Base-by-base conservation (phyloP, 2,888 invertebrate genomes). In the Andrena flavipes region DNA sequence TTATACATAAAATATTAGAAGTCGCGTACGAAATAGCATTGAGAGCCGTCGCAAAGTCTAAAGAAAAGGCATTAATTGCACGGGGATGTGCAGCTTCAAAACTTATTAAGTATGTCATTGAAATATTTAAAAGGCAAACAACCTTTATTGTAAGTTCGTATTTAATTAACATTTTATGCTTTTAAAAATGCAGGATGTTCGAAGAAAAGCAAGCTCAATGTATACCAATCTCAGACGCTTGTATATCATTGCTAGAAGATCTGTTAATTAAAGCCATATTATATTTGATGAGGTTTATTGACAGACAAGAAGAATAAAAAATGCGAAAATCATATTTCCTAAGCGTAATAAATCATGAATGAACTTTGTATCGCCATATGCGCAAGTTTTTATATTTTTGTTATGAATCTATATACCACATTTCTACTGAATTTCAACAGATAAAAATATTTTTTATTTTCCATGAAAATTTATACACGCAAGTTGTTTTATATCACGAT, bases 251-350 rank as follows among this genome's bases (percentile, higher is more conserved):
- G 8, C 8, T 84, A 5, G 76, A 84, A 69, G 51, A 72, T 13
- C 72, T 84, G 71, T 75, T 84, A 35, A 79, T 72, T 26, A 68
- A 78, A 75, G 78, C 82, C 13, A 78, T 84, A 75, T 26, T 75
- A 35, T 80, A 26, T 68, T 23, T 76, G 8, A 54, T 76, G 16
- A 49, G 10, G 35, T n/a, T 51, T 63, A 8, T 20, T 13, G 48
- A 71, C 33, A 56, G 35, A 6, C 67, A 80, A 62, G 67, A 82
- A 56, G 60, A 74, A 63, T 42, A 60, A 8, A 2, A 26, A 42
- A 33, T 42, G 20, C 4, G 42, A n/a, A 54, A 30, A 60, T 60
- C 13, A 60, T 10, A 56, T 56, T 20, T 60, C n/a, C 8, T 10
- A 60, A 26, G n/a, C 7, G 48, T 42, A 13, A 35, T n/a, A 63